Base-by-base conservation (phyloP, 2,797 vertebrate genomes). In the Craterocephalus amniculus region DNA sequence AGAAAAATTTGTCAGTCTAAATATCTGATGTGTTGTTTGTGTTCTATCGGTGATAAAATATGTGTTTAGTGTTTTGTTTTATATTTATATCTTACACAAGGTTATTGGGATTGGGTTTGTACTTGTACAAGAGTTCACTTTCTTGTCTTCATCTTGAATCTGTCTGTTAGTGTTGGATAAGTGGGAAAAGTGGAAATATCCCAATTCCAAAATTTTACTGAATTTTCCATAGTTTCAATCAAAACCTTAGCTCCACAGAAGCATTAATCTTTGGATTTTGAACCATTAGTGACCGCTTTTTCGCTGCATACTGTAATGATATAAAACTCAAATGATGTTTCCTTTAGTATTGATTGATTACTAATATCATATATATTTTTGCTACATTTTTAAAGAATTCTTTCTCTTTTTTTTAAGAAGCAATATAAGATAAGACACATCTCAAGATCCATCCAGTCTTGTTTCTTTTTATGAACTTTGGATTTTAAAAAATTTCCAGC, bases 401-500 rank as follows among this genome's bases (percentile, higher is more conserved):
- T 36, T 4, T 36, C 14, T 3, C 3, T 1, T 29, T 54, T 34
- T 34, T 6, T 34, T 31, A 51, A 18, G 2, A 48, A 43, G 32
- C 18, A 52, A 22, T 22, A 6, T 45, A 60, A 48, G 9, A 43
- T 0, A 12, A 29, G 49, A 49, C 48, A 24, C 22, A 4, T 26
- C 22, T 40, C 18, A 20, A 48, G 8, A 43, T 12, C 58, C 51
- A 66, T 62, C 5, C 22, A 7, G 34, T 64, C 26, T 22, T 26
- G 18, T 55, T 12, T 51, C 5, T 52, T 52, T 7, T 58, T 35
- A 60, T 59, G 24, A 8, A 62, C 54, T 67, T 63, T 10, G 11
- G 10, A 10, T 35, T 38, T 14, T 3, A 63, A 61, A 58, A 18
- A 68, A n/a, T n/a, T 35, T 49, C 45, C 68, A 48, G 67, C 24